Evolutionary conservation across 2,888 invertebrate genomes (phyloP), one percentile per base, ranked within the genome.

Genomic region (Dioctria rufipes): DNA sequence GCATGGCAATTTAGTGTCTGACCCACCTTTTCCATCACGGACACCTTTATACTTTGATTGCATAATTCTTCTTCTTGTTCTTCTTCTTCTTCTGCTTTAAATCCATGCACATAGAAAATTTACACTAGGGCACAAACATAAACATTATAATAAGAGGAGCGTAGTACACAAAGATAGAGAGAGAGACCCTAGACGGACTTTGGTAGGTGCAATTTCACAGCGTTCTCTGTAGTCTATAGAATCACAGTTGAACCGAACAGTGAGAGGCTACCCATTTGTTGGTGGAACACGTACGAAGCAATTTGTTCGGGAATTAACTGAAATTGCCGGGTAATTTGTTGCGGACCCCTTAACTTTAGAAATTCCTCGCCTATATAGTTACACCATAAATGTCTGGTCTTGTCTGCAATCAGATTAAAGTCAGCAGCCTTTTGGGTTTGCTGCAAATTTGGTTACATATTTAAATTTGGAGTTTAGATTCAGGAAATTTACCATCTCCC

Each of bases 271-370:
- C 54, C 71, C 71, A 71, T 71, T 71, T 71, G 40, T 39, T 40
- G 71, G 71, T 54, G 42, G 73, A 73, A 58, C 73, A 73, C 73
- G 73, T 73, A 73, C 40, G 40, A 39, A 54, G 58, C 73, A 73
- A 73, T 73, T 73, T 73, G 73, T 42, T 8, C 40, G 73, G 58
- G 73, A 73, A 73, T 73, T 73, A 73, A 73, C 73, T 73, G 39
- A 73, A 25, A 73, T 73, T 73, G 73, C 73, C 73, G 73, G 73
- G 73, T 73, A 73, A 73, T 73, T 73, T 73, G 73, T 40, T 73
- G 40, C 51, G 73, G 39, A 73, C 54, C 51, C 73, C 73, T 37
- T 54, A 11, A 40, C 51, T 46, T 73, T 73, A 58, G 58, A 11
- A 54, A 5, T 25, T 25, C 67, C 49, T 8, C 13, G 63, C 37